phyloP scores from a whole-genome alignment of 2,888 invertebrate species.

The Apamea monoglypha region DNA sequence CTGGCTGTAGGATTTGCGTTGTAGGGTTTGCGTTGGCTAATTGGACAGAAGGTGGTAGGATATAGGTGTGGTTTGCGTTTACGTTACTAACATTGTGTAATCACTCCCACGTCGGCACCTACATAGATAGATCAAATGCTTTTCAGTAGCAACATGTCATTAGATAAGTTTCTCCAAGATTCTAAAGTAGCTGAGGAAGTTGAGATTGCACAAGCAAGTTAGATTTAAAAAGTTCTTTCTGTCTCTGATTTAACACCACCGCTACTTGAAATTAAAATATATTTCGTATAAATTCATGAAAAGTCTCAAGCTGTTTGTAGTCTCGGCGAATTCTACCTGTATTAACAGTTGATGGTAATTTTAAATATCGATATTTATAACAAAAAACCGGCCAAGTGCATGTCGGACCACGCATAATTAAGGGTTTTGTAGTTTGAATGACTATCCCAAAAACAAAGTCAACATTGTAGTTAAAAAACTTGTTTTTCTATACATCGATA shows the following conservation, averaged over 20 bases:
- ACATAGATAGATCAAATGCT: background rate
- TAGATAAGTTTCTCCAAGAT: constrained; percentile 15
- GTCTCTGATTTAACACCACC: background rate
- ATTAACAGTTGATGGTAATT: background rate
- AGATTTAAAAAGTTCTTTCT: constrained; percentile 40
- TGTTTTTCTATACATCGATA: too few relatives aligned
- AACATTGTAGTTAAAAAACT: too few relatives aligned
- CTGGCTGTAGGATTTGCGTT: background rate
- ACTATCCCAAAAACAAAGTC: too few relatives aligned
- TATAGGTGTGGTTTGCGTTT: background rate
- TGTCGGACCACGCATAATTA: too few relatives aligned
- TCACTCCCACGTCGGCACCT: too few relatives aligned
- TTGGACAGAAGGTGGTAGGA: background rate
- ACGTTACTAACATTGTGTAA: background rate
- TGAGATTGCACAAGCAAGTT: constrained; percentile 21
- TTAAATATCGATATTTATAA: too few relatives aligned
- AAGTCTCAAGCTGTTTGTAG: background rate
- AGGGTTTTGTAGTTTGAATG: too few relatives aligned
- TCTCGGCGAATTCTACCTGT: background rate
- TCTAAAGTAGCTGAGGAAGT: constrained; percentile 6
- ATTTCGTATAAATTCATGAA: background rate
- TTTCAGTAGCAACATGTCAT: constrained; percentile 1
- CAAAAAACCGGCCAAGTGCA: too few relatives aligned
- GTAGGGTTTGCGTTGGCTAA: background rate
- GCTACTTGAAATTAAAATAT: background rate